Percentiles rank a stretch among this genome's conserved stretches.
Evolutionary conservation across 2,113 vertebrate species (phyloP).

Genomic region (Antigone vipio): DNA sequence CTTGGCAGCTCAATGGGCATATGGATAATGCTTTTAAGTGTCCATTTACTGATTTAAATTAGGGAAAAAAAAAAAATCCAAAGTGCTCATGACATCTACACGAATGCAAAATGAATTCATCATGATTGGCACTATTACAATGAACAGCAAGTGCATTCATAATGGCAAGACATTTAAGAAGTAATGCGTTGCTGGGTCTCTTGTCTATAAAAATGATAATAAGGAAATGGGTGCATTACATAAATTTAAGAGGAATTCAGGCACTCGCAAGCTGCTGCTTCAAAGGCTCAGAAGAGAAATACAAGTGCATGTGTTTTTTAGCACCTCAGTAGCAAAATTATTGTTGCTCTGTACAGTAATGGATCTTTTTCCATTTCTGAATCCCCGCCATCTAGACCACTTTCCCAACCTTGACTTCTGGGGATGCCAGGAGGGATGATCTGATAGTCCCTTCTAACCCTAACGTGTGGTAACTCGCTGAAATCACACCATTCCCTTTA

Average conservation of each 20-base stretch:
- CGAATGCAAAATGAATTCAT: constrained; percentile 65
- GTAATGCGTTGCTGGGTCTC: constrained; percentile 45
- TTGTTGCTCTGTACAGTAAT: neutral
- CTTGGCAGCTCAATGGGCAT: constrained; percentile 12
- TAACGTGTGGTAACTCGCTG: neutral
- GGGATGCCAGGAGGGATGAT: neutral
- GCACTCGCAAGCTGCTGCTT: neutral
- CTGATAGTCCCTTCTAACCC: neutral
- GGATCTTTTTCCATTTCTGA: neutral
- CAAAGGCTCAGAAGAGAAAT: constrained; percentile 2
- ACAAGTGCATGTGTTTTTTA: neutral
- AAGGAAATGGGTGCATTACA: constrained; percentile 34
- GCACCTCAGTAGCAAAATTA: neutral
- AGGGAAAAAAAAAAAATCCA: neutral
- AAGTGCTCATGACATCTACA: constrained; percentile 60
- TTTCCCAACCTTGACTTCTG: neutral
- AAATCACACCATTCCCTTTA: fast-evolving
- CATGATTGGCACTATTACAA: constrained; percentile 37
- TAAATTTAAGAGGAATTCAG: constrained; percentile 33
- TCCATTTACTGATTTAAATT: constrained; percentile 65
- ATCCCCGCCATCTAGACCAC: neutral
- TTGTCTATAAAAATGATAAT: constrained; percentile 53
- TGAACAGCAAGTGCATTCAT: constrained; percentile 58
- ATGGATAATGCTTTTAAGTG: constrained; percentile 41
- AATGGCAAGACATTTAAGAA: constrained; percentile 62